Base-by-base conservation (phyloP, 2,797 vertebrate species). In the Anguilla obscura region DNA sequence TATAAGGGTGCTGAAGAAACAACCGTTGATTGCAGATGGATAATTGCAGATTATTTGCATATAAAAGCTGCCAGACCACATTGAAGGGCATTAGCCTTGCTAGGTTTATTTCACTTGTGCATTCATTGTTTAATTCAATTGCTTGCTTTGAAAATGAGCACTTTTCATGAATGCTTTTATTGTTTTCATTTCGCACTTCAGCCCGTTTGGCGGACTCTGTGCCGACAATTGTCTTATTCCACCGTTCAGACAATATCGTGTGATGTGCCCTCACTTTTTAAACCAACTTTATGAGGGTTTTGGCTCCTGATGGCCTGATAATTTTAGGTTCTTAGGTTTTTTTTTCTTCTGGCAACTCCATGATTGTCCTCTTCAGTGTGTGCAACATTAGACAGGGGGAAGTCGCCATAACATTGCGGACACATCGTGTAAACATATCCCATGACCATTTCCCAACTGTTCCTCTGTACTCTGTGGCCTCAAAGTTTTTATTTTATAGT, bases 31-130 rank as follows among this genome's bases (percentile, higher is more conserved):
- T n/a, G 24, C 60, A 79, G 71, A 84, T 50, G 50, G 24, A 82
- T 88, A 60, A 88, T 86, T 88, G 54, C 33, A 27, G 2, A 82
- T 30, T 30, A 88, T 86, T 80, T 79, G 45, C 54, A n/a, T 63
- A 79, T 45, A 74, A 66, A 80, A 80, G 71, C 87, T 18, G 10
- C 33, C 0, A 12, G 12, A 76, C n/a, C 24, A 76, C 24, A 54
- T 18, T 56, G 14, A n/a, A 30, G n/a, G 16, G 66, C 84, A 50
- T 60, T 85, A 48, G 56, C 84, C 33, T 24, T 56, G 14, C 2
- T 50, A 58, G 45, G 60, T 54, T 60, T 58, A 63, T 63, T 86
- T 88, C 36, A 71, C 63, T 80, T 33, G 48, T 56, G 21, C 52
- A 6, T 60, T 87, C 82, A 33, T 86, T 0, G 30, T 71, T 36